Evolutionary conservation across 2,888 invertebrate genomes (phyloP).

Genomic region (Thymelicus lineola): DNA sequence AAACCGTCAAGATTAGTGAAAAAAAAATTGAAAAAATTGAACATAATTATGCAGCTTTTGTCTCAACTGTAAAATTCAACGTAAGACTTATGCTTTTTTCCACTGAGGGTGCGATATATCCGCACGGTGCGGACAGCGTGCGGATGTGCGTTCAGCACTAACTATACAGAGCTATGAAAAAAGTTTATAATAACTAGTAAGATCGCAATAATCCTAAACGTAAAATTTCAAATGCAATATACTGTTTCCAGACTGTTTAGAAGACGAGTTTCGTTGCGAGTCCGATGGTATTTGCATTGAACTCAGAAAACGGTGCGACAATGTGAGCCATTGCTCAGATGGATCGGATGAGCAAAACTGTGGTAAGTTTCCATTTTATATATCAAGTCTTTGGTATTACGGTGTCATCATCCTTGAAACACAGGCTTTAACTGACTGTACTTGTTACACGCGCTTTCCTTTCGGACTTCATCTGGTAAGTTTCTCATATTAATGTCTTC

Average conservation of each 20-base stretch:
- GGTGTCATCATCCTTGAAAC: conserved; percentile 13
- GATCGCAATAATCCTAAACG: conserved; percentile 4
- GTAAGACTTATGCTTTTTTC: no score
- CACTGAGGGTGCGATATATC: no score
- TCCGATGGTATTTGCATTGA: conserved; percentile 87
- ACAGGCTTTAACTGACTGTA: conserved; percentile 18
- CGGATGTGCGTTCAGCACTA: no score
- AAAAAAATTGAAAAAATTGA: no score
- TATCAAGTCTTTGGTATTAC: conserved; percentile 3
- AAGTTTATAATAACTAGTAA: background rate
- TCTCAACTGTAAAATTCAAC: no score
- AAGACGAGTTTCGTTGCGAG: conserved; percentile 85
- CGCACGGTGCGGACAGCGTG: no score
- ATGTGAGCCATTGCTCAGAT: conserved; percentile 81
- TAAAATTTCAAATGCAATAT: conserved; percentile 7
- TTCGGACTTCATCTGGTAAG: conserved; percentile 65
- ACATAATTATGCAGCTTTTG: no score
- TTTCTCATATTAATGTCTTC: conserved; percentile 50
- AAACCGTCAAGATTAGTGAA: no score
- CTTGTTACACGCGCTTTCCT: conserved; percentile 59
- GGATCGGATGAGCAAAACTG: conserved; percentile 87
- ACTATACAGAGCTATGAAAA: background rate
- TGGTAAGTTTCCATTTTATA: conserved; percentile 54
- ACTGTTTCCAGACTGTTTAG: conserved; percentile 63
- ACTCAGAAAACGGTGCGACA: conserved; percentile 83